Evolutionary conservation across 1,140 invertebrate species (phyloP), one percentile per base, ranked within the genome.

Genomic region (Lepidurus couesii): DNA sequence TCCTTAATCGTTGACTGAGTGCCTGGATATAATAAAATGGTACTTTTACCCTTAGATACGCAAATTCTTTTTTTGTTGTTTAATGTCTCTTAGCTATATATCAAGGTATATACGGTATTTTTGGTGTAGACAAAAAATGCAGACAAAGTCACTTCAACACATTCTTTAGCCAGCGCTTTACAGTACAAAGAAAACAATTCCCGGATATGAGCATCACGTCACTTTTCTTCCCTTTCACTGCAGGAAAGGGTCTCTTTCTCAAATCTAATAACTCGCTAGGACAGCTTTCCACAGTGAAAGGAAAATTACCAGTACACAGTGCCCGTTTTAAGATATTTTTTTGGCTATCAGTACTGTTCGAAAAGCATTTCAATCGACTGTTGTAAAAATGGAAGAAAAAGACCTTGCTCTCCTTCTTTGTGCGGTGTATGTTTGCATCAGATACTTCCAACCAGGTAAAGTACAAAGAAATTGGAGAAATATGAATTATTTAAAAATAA

Each of bases 121-220:
- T 47, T 47, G 1, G 9, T 47, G 1, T 10, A 47, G 16, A 47
- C 1, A 9, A 47, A 47, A 47, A 47, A 47, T 9, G 45, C 45
- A 47, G 45, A 47, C 45, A 47, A 47, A 47, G 45, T 47, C 45
- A 10, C 16, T 47, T 47, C 45, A 47, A 47, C 45, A 1, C 45
- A 47, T 47, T 47, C 45, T 47, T 47, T 47, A 47, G 45, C 45
- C 45, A 47, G 45, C 45, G 45, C n/a, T 47, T 47, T 47, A 47
- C 16, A 47, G 45, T 47, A 47, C 45, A 47, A 47, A 47, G 16
- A 47, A 47, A 47, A 16, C 1, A 16, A 47, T 16, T 1, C 45
- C 45, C 26, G 26, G 45, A 47, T 16, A 47, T 16, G 45, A 47
- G 45, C 45, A 16, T 47, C 45, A 16, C 1, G 45, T 47, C 45